A percentile compares a stretch with the other conserved stretches of the same genome.
Conservation (phyloP, 2,888 invertebrate genomes). For the Pimpla rufipes region DNA sequence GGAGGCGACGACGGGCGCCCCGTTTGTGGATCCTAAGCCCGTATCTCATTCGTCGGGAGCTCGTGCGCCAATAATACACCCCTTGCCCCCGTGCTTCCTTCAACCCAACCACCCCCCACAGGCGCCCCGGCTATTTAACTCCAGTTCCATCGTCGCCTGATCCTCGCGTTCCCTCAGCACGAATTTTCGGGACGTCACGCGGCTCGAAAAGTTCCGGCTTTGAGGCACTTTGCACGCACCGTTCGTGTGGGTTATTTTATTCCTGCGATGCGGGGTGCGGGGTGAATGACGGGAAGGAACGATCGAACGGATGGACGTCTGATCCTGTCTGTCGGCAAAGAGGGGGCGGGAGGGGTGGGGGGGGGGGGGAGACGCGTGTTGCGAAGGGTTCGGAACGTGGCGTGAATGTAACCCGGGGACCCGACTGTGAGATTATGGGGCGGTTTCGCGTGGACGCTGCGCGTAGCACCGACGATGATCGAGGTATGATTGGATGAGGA, state of each 20-base stretch:
- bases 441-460: conserved; percentile 18
- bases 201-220: not conserved
- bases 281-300: not conserved
- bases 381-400: conserved; percentile 60
- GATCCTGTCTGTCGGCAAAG: too few relatives aligned
- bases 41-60: conserved; percentile 32
- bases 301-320: conserved; percentile 1
- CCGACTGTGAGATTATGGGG: conserved; percentile 39
- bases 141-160: conserved; percentile 42
- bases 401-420: conserved; percentile 41
- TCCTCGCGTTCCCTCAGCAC: conserved; percentile 3
- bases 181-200: conserved; percentile 46
- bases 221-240: conserved; percentile 6
- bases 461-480: conserved; percentile 33
- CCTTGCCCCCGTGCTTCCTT: too few relatives aligned
- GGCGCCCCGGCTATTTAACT: conserved; percentile 47
- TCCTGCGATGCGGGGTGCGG: not conserved
- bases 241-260: not conserved
- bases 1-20: conserved; percentile 19
- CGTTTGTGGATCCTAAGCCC: conserved; percentile 50
- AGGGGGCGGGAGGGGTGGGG: too few relatives aligned
- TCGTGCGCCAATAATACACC: not conserved
- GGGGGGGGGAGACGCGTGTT: conserved; percentile 31
- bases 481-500: conserved; percentile 21
- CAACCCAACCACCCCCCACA: too few relatives aligned